phyloP scores from a whole-genome alignment of 2,113 vertebrate species.

The Anhinga anhinga region DNA sequence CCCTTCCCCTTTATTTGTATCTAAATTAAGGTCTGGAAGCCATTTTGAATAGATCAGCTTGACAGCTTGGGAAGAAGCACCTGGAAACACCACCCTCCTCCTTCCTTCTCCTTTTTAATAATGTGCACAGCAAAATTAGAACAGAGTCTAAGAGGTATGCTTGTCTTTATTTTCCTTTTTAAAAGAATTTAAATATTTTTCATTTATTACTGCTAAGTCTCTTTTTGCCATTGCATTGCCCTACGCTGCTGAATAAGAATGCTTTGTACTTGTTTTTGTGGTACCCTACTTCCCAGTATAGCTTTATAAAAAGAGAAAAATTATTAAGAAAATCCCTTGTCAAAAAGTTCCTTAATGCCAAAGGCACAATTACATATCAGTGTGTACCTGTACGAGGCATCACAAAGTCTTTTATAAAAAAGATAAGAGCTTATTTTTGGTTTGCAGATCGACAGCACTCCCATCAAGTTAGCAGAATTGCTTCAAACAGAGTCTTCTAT shows the following conservation, averaged over 20 bases:
- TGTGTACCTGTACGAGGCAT: neutral
- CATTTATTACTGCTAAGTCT: neutral
- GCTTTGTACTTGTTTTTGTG: neutral
- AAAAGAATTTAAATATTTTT: neutral
- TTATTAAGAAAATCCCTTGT: neutral
- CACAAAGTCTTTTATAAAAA: neutral
- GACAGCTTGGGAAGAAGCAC: neutral
- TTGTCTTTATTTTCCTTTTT: neutral
- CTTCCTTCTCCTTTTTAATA: neutral
- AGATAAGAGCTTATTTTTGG: neutral
- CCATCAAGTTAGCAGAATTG: neutral
- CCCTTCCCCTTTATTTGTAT: neutral
- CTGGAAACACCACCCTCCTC: neutral
- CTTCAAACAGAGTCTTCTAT: neutral
- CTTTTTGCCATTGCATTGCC: neutral
- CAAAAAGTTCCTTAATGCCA: neutral
- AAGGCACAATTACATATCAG: neutral
- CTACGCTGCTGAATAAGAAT: neutral
- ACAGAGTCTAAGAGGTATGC: neutral
- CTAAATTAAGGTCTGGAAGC: neutral
- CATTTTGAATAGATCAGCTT: neutral
- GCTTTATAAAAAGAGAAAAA: neutral
- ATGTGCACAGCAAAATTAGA: neutral
- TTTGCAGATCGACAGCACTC: neutral
- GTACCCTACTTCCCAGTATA: neutral